Percentiles rank a stretch among this genome's conserved stretches.
Evolutionary conservation across 2,888 invertebrate species (phyloP).

Genomic region (Thymelicus acteon): DNA sequence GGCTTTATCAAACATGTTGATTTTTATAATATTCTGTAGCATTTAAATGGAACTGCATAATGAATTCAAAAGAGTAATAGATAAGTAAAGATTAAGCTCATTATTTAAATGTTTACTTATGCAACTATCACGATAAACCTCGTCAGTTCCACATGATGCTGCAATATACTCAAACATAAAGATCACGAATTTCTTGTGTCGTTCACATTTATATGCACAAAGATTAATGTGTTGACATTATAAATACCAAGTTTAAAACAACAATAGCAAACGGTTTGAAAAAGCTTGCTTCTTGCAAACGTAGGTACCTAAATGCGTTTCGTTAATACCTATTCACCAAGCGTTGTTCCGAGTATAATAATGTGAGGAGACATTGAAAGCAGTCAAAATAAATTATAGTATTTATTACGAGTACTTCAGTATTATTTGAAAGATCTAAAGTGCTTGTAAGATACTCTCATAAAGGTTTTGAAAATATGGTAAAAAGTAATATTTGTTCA

Average conservation of each 20-base stretch:
- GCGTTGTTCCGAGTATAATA: background rate
- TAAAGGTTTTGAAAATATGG: too few relatives aligned
- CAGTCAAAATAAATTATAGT: background rate
- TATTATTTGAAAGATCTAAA: too few relatives aligned
- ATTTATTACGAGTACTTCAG: too few relatives aligned
- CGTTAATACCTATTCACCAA: background rate
- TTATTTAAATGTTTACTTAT: background rate
- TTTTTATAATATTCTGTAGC: too few relatives aligned
- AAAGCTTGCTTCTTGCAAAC: background rate
- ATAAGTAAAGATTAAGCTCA: background rate
- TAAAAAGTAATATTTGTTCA: too few relatives aligned
- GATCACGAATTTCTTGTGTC: conserved; percentile 6
- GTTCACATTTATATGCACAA: conserved; percentile 11
- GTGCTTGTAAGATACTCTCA: too few relatives aligned
- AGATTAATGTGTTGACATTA: conserved; percentile 12
- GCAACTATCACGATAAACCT: conserved; percentile 8
- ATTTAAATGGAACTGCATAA: background rate
- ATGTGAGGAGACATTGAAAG: background rate
- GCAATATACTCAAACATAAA: conserved; percentile 4
- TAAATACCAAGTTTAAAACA: conserved; percentile 7
- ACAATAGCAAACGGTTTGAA: background rate
- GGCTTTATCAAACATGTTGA: too few relatives aligned
- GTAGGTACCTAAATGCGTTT: background rate
- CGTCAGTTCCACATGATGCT: background rate
- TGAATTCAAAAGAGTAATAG: background rate